A percentile compares a stretch with the other conserved stretches of the same genome.
phyloP scores from a whole-genome alignment of 2,797 vertebrate species.

The Hozukius guyotensis region DNA sequence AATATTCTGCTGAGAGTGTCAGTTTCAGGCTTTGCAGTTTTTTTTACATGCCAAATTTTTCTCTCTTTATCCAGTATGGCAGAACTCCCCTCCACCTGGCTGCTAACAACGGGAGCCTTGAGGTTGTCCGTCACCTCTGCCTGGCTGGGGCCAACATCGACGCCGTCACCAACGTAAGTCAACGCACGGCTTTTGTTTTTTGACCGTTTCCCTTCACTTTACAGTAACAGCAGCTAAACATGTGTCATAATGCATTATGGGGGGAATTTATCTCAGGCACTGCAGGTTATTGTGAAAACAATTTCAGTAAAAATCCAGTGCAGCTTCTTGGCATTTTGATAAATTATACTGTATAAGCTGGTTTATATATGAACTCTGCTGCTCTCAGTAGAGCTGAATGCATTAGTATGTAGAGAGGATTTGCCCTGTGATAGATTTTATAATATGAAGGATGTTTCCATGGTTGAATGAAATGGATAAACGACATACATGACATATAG shows the following conservation, averaged over 20 bases:
- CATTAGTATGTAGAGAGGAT: conserved; percentile 1
- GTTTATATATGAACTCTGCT: background rate
- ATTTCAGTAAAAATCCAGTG: background rate
- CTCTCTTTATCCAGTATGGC: conserved; percentile 83
- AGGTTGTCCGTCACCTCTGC: conserved; percentile 94
- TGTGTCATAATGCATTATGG: background rate
- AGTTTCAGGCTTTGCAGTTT: background rate
- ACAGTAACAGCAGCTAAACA: background rate
- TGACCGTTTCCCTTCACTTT: background rate
- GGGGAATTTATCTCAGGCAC: background rate
- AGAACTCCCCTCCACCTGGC: conserved; percentile 94
- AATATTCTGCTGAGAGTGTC: background rate
- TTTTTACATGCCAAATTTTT: background rate
- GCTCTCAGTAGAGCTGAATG: background rate
- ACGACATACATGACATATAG: background rate
- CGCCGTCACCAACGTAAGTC: conserved; percentile 89
- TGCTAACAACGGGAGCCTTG: conserved; percentile 92
- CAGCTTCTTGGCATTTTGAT: background rate
- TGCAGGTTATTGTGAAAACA: background rate
- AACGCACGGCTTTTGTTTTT: background rate
- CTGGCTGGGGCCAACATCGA: conserved; percentile 92
- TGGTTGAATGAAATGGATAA: background rate
- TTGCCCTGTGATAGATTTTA: background rate
- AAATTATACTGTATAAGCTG: background rate
- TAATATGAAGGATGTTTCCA: background rate